phyloP scores from a whole-genome alignment of 2,888 invertebrate species.

The Tryphoninae sp. region DNA sequence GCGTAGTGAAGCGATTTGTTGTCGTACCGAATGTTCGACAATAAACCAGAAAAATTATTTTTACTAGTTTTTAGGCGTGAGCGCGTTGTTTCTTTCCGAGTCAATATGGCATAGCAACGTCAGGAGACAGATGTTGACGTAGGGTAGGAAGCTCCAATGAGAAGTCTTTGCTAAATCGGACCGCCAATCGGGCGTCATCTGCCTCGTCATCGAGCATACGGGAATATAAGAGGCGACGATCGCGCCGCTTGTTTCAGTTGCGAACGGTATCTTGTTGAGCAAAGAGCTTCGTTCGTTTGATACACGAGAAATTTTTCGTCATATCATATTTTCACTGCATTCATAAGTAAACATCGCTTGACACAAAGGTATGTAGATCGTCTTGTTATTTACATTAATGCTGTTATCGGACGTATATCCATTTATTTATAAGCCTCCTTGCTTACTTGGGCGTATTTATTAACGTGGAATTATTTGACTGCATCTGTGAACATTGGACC shows the following conservation, averaged over 20 bases:
- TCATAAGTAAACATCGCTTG: slow-evolving; percentile 42
- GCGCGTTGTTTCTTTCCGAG: slow-evolving; percentile 63
- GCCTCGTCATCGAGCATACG: slow-evolving; percentile 45
- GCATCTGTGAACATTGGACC: background rate
- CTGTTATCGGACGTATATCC: background rate
- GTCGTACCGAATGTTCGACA: background rate
- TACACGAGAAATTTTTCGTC: slow-evolving; percentile 5
- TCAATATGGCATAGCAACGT: slow-evolving; percentile 67
- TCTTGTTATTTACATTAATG: background rate
- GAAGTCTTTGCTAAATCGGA: slow-evolving; percentile 49
- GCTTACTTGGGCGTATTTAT: background rate
- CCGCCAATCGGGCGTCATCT: slow-evolving; percentile 54
- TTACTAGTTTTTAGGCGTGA: slow-evolving; percentile 18
- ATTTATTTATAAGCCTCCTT: slow-evolving; percentile 3
- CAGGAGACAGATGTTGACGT: slow-evolving; percentile 48
- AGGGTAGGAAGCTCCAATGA: slow-evolving; percentile 62
- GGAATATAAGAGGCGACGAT: slow-evolving; percentile 41
- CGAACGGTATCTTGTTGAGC: slow-evolving; percentile 21
- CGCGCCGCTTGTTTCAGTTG: slow-evolving; percentile 44
- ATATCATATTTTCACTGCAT: slow-evolving; percentile 25
- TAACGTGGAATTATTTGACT: background rate
- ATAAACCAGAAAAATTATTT: slow-evolving; percentile 6
- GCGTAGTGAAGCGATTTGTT: background rate
- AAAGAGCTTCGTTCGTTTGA: slow-evolving; percentile 14
- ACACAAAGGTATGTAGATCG: slow-evolving; percentile 39